Percentiles rank a stretch among this genome's conserved stretches.
Conservation (phyloP, 1,140 invertebrate genomes). For the Neelides sp. region DNA sequence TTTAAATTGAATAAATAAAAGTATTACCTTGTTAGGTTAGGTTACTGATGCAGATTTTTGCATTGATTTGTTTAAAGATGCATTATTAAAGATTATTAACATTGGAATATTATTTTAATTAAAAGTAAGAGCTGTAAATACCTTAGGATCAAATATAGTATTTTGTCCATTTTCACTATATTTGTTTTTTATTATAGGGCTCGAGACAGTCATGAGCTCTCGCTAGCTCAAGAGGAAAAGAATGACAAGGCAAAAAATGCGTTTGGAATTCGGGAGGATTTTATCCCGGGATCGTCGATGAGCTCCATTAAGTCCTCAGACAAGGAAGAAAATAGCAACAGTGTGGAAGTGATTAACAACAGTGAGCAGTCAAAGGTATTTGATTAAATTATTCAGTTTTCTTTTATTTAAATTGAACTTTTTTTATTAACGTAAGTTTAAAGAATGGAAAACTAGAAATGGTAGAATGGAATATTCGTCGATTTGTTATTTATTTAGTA, state of each 20-base stretch:
- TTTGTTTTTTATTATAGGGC: slow-evolving; percentile 49
- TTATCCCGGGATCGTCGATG: slow-evolving; percentile 85
- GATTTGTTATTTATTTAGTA: not conserved
- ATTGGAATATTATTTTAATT: too few relatives aligned
- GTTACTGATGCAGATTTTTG: too few relatives aligned
- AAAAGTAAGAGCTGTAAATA: too few relatives aligned
- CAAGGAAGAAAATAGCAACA: slow-evolving; percentile 49
- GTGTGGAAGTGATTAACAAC: slow-evolving; percentile 43
- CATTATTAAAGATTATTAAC: too few relatives aligned
- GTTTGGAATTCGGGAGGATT: slow-evolving; percentile 85
- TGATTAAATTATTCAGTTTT: not conserved
- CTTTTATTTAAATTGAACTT: not conserved
- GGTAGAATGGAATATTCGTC: not conserved
- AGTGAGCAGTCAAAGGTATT: slow-evolving; percentile 25
- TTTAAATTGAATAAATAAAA: too few relatives aligned
- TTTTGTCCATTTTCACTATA: slow-evolving; percentile 3
- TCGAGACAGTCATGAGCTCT: slow-evolving; percentile 86
- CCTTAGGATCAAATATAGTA: too few relatives aligned
- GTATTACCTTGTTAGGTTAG: too few relatives aligned
- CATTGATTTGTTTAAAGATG: too few relatives aligned
- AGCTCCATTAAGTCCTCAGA: slow-evolving; percentile 70
- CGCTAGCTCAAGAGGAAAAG: slow-evolving; percentile 91
- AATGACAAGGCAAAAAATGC: slow-evolving; percentile 83
- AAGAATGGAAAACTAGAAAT: not conserved
- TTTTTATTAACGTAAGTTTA: not conserved